A percentile compares a stretch with the other conserved stretches of the same genome.
Evolutionary conservation across 2,797 vertebrate species (phyloP).

Genomic region (Bovichtus diacanthus): DNA sequence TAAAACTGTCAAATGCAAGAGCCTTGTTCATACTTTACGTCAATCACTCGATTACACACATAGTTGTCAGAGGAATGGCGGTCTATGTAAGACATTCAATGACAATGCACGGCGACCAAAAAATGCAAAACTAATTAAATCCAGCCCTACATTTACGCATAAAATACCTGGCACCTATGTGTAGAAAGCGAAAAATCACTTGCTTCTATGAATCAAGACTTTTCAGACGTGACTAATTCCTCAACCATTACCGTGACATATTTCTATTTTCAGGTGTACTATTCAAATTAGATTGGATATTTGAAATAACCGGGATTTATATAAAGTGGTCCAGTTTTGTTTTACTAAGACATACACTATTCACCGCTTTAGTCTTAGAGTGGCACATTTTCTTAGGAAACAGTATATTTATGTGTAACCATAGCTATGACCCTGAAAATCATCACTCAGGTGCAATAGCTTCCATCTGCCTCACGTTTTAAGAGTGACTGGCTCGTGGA

Average conservation of each 20-base stretch:
- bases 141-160: slow-evolving; percentile 5
- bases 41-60: slow-evolving; percentile 38
- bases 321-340: not conserved
- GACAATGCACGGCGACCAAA: slow-evolving; percentile 27
- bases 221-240: not conserved
- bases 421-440: too few species aligned
- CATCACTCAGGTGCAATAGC: slow-evolving; percentile 19
- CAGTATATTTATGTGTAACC: slow-evolving; percentile 25
- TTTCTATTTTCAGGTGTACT: not conserved
- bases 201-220: not conserved
- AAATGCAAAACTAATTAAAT: slow-evolving; percentile 5
- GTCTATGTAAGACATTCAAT: slow-evolving; percentile 42
- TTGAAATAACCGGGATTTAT: not conserved
- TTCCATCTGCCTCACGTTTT: slow-evolving; percentile 17
- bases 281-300: not conserved
- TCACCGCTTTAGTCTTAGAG: not conserved
- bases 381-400: not conserved
- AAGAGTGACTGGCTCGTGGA: slow-evolving; percentile 18
- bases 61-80: slow-evolving; percentile 37
- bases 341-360: not conserved
- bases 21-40: slow-evolving; percentile 42
- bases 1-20: slow-evolving; percentile 59
- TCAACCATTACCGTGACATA: not conserved
- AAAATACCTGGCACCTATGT: not conserved
- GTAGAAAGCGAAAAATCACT: not conserved